Evolutionary conservation across 2,888 invertebrate genomes (phyloP).

Genomic region (Hydropsyche betteni): DNA sequence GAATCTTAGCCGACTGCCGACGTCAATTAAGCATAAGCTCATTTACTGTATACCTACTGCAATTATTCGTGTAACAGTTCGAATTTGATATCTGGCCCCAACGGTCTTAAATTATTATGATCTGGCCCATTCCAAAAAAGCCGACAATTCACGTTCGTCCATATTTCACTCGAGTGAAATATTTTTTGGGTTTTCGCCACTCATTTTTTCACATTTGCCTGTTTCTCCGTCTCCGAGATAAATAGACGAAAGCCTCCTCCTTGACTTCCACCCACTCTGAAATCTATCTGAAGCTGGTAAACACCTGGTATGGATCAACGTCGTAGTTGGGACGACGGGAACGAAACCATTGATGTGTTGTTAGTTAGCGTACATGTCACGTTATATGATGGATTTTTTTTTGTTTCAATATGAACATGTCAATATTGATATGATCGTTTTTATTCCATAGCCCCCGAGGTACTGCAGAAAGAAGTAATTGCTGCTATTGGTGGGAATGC

Average conservation of each 20-base stretch:
- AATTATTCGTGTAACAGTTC: too few species aligned
- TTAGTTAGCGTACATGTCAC: too few species aligned
- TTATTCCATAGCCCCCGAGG: conserved; percentile 63
- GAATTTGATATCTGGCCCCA: too few species aligned
- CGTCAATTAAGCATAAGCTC: too few species aligned
- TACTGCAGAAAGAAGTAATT: conserved; percentile 65
- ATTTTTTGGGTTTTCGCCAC: conserved; percentile 38
- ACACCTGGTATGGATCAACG: neutral
- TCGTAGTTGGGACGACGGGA: neutral
- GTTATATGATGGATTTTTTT: neutral
- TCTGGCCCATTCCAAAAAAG: too few species aligned
- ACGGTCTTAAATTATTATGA: too few species aligned
- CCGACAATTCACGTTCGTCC: too few species aligned
- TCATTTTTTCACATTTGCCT: conserved; percentile 39
- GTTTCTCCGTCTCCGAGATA: conserved; percentile 18
- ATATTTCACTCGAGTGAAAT: conserved; percentile 38
- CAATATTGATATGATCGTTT: conserved; percentile 34
- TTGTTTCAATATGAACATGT: neutral
- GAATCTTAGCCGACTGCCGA: too few species aligned
- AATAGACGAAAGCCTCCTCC: conserved; percentile 18
- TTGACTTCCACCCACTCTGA: neutral
- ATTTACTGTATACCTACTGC: too few species aligned
- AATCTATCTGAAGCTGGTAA: neutral
- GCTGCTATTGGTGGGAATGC: conserved; percentile 68
- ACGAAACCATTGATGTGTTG: too few species aligned